Evolutionary conservation across 2,888 invertebrate genomes (phyloP).

Genomic region (Dascillus cervinus): DNA sequence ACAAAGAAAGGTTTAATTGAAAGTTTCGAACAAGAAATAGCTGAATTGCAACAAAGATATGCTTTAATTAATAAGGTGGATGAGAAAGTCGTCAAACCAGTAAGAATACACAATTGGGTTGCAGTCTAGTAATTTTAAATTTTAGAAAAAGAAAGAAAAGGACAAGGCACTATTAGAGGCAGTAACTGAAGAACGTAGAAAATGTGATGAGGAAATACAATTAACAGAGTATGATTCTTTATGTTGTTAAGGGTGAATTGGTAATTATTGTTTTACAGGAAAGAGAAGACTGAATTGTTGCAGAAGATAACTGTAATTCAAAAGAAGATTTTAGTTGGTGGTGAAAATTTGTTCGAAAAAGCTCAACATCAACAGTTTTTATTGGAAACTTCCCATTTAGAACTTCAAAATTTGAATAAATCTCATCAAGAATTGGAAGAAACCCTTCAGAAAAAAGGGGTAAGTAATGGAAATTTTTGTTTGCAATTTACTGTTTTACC

Average conservation of each 20-base stretch:
- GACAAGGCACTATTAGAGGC: constrained; percentile 18
- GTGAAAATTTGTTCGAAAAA: constrained; percentile 95
- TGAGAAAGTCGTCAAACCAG: constrained; percentile 30
- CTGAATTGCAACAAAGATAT: constrained; percentile 78
- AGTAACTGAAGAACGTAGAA: constrained; percentile 29
- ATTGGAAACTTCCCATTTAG: constrained; percentile 78
- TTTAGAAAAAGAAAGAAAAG: constrained; percentile 17
- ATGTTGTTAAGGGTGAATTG: constrained; percentile 8
- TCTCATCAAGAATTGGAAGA: constrained; percentile 76
- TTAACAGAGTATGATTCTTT: constrained; percentile 34
- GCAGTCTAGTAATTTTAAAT: constrained; percentile 5
- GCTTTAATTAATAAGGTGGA: constrained; percentile 23
- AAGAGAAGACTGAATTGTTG: constrained; percentile 74
- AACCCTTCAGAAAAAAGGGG: constrained; percentile 81
- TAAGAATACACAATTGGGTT: constrained; percentile 4
- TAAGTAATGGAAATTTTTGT: constrained; percentile 25
- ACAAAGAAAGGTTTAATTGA: constrained; percentile 93
- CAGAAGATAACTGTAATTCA: constrained; percentile 85
- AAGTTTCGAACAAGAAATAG: constrained; percentile 95
- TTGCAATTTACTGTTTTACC: too few species aligned
- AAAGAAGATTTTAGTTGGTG: constrained; percentile 94
- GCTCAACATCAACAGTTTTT: constrained; percentile 88
- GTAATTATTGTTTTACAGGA: constrained; percentile 30
- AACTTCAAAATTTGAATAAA: constrained; percentile 68
- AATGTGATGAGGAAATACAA: constrained; percentile 34